Base-by-base conservation (phyloP, 2,113 vertebrate species). In the Oreotragus oreotragus region DNA sequence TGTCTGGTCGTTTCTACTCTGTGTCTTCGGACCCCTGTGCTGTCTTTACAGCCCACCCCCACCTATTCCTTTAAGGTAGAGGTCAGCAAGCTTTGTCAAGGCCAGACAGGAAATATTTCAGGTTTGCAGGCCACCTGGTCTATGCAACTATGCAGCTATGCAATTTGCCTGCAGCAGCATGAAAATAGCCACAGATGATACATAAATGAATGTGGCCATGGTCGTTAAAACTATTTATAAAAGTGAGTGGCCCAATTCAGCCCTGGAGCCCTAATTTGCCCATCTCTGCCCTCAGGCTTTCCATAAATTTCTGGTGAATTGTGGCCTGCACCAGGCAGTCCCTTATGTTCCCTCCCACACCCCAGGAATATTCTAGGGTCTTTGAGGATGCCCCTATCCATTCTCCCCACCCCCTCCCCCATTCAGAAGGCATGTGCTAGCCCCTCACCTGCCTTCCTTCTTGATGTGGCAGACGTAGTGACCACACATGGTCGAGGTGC, bases 391-490 rank as follows among this genome's bases (percentile, higher is more conserved):
- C 28, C 60, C 89, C 55, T 1, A 25, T 60, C 55, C 3, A 1
- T 6, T 5, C 73, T 77, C 58, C 91, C 15, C 64, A 58, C 33
- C 60, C n/a, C 28, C 15, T 11, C 17, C 15, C 79, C 85, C 15
- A 12, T 36, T 81, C 14, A 43, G 81, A 94, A 0, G 1, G 21
- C 36, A 53, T 23, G 23, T 0, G 58, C 79, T 49, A 84, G 95
- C 3, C 43, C 85, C 99, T 99, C 97, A 99, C 99, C 99, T 99
- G 97, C 99, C 99, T 64, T 99, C 99, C 98, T 99, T 99, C 99
- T 99, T 99, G 99, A 99, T 99, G 98, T 99, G 99, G 98, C 99
- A 99, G 97, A 99, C 99, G 0, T 99, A 99, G 98, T 99, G 99
- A 91, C 99, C 99, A 57, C 99, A 99, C 99, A 99, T 99, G 84